Percentiles rank a stretch among this genome's conserved stretches.
phyloP scores from a whole-genome alignment of 2,888 invertebrate genomes.

The Podotricha telesiphe region DNA sequence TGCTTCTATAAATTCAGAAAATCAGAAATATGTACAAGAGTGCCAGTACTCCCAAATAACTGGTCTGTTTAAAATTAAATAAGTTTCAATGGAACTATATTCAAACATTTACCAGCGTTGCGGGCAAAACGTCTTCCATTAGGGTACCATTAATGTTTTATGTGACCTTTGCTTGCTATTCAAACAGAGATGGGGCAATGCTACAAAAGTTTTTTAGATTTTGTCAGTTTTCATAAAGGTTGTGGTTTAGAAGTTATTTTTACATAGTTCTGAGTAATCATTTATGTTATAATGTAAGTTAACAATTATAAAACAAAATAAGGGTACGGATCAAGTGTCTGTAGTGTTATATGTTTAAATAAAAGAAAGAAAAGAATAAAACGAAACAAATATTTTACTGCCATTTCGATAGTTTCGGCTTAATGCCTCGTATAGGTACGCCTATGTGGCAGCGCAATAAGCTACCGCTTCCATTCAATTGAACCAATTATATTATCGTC shows the following conservation, averaged over 20 bases:
- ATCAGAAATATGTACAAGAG: background rate
- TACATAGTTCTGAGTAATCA: too few species aligned
- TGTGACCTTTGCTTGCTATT: background rate
- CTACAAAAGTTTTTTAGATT: background rate
- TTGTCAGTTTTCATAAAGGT: too few species aligned
- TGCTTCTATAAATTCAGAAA: background rate
- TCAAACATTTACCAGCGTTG: constrained; percentile 11
- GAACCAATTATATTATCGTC: background rate
- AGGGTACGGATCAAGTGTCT: too few species aligned
- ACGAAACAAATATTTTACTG: background rate
- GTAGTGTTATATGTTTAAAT: too few species aligned
- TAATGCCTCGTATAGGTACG: background rate
- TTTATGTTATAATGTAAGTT: too few species aligned
- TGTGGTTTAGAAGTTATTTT: too few species aligned
- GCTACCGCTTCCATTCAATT: constrained; percentile 8
- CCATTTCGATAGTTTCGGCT: background rate
- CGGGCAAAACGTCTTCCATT: constrained; percentile 6
- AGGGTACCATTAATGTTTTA: constrained; percentile 10
- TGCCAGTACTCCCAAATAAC: background rate
- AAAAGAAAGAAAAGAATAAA: background rate
- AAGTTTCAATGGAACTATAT: constrained; percentile 5
- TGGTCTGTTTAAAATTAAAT: background rate
- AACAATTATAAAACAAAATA: too few species aligned
- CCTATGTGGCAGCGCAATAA: constrained; percentile 8
- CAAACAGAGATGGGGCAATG: background rate